phyloP scores from a whole-genome alignment of 2,113 vertebrate species.

The Octodon degus region DNA sequence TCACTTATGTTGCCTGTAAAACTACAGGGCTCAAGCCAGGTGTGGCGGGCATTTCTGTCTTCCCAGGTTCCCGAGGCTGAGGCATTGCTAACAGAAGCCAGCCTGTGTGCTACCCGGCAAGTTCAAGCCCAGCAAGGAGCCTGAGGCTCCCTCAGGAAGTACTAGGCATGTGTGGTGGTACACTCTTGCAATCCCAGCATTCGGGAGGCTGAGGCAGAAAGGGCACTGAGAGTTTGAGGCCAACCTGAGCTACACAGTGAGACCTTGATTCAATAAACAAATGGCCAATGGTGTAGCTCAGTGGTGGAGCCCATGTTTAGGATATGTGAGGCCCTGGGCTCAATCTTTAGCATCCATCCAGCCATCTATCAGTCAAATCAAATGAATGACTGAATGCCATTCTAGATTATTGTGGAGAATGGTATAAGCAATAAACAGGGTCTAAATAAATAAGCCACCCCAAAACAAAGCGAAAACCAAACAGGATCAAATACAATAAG shows the following conservation, averaged over 20 bases:
- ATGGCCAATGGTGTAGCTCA: background rate
- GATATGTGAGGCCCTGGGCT: background rate
- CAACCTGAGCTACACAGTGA: no score
- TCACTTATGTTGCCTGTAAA: background rate
- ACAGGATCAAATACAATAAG: background rate
- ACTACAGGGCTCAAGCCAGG: background rate
- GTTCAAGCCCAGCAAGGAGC: no score
- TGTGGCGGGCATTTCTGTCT: background rate
- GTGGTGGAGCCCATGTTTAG: no score
- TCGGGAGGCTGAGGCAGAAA: no score
- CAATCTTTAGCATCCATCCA: background rate
- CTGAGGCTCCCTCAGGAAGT: no score
- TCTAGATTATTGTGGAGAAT: background rate
- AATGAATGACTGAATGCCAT: background rate
- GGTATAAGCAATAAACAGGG: background rate
- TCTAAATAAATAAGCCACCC: no score
- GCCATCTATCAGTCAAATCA: background rate
- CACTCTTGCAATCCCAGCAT: no score
- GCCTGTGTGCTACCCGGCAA: no score
- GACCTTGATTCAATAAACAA: background rate
- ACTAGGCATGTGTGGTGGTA: no score
- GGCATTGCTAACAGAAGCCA: background rate
- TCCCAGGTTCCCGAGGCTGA: background rate
- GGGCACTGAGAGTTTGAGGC: no score
- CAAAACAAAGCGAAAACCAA: background rate